Conservation (phyloP, 1,140 invertebrate species). For the Melipona quadrifasciata region DNA sequence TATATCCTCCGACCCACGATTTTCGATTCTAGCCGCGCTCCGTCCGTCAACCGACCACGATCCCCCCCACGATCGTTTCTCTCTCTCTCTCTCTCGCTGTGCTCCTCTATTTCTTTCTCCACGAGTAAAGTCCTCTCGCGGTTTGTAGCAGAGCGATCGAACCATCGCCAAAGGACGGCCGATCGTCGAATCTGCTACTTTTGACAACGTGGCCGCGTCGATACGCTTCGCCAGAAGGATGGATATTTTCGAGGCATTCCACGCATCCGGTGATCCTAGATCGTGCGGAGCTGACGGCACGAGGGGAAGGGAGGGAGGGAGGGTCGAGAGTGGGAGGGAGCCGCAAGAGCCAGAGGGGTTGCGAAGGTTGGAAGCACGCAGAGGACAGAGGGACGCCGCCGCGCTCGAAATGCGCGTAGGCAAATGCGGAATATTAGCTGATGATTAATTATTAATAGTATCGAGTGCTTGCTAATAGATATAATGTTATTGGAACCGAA, state of each 20-base stretch:
- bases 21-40: constrained; percentile 26
- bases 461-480: constrained; percentile 69
- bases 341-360: neutral
- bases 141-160: too few relatives aligned
- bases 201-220: constrained; percentile 26
- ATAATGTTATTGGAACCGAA: constrained; percentile 65
- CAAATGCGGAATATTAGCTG: constrained; percentile 68
- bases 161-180: too few relatives aligned
- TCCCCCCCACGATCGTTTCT: neutral
- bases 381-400: constrained; percentile 12
- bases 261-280: constrained; percentile 58
- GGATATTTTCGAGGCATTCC: constrained; percentile 63
- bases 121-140: too few relatives aligned
- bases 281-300: constrained; percentile 14
- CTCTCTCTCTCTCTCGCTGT: neutral
- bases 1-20: constrained; percentile 10
- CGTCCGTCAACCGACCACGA: neutral
- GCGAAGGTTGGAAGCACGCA: constrained; percentile 3
- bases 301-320: too few relatives aligned
- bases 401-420: constrained; percentile 47
- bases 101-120: too few relatives aligned
- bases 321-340: too few relatives aligned
- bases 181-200: constrained; percentile 34
- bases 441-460: constrained; percentile 72
- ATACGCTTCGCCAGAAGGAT: constrained; percentile 34